Conservation (phyloP, 2,113 vertebrate genomes). For the Onychostruthus taczanowskii region DNA sequence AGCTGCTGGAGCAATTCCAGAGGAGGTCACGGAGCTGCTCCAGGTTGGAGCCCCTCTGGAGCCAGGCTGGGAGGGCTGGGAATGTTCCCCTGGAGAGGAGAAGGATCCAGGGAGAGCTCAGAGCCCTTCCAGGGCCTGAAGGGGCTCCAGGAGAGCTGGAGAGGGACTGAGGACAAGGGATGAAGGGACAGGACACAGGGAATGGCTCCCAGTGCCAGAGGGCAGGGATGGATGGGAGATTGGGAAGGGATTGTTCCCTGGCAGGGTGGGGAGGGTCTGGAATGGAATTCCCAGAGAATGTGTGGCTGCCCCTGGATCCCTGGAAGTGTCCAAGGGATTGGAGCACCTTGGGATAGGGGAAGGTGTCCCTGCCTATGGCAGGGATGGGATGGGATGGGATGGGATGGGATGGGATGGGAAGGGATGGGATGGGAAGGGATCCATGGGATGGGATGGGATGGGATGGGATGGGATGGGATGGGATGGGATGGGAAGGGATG, state of each 20-base stretch:
- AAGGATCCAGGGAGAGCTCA: neutral
- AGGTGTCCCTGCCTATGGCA: neutral
- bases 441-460: too few relatives aligned
- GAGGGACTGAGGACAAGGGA: neutral
- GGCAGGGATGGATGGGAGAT: accelerated
- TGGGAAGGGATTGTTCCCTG: neutral
- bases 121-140: neutral
- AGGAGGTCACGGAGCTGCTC: accelerated
- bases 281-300: neutral
- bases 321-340: neutral
- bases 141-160: neutral
- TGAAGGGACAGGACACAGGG: neutral
- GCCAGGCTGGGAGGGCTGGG: neutral
- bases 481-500: neutral
- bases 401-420: neutral
- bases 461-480: too few relatives aligned
- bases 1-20: neutral
- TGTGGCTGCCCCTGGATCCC: neutral
- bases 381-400: neutral
- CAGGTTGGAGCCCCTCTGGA: neutral
- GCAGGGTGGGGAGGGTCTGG: too few relatives aligned
- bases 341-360: accelerated
- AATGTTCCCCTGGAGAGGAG: neutral
- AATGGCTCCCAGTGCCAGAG: neutral
- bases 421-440: too few relatives aligned